These are phyloP conservation scores for Brachyhypopomus gauderio DNA, from an alignment of 2,113 vertebrate genomes.

Conservation along the genomic window DNA sequence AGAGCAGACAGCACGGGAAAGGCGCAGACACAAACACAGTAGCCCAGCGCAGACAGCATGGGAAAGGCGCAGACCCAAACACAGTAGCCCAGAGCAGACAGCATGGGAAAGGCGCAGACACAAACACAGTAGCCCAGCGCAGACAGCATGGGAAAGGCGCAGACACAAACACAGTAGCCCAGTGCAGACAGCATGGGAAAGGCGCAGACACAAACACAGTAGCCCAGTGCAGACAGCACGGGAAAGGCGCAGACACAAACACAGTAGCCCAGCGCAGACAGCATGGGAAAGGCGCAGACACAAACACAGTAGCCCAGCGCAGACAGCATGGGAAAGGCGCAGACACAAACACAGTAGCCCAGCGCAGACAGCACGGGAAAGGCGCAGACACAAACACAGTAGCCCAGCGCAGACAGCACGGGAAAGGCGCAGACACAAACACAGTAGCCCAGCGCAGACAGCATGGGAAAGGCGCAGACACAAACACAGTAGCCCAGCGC, in stretches of 20 bases:
- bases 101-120: conserved; percentile 36
- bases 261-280: conserved; percentile 44
- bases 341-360: too few species aligned
- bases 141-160: conserved; percentile 37
- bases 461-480: conserved; percentile 36
- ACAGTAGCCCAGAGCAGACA: conserved; percentile 44
- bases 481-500: conserved; percentile 45
- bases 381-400: too few species aligned
- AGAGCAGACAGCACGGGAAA: conserved; percentile 38
- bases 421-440: too few species aligned
- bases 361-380: conserved; percentile 38
- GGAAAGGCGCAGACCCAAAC: too few species aligned
- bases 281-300: conserved; percentile 36
- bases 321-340: conserved; percentile 37
- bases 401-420: conserved; percentile 38
- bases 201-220: too few species aligned
- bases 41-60: conserved; percentile 38
- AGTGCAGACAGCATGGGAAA: conserved; percentile 38
- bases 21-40: too few species aligned
- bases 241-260: too few species aligned
- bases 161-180: too few species aligned
- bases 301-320: conserved; percentile 45
- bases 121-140: conserved; percentile 45
- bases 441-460: conserved; percentile 44
- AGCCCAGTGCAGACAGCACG: conserved; percentile 38